These are phyloP conservation scores for Cichladusa arquata DNA, from an alignment of 2,113 vertebrate species.

Conservation along the genomic window DNA sequence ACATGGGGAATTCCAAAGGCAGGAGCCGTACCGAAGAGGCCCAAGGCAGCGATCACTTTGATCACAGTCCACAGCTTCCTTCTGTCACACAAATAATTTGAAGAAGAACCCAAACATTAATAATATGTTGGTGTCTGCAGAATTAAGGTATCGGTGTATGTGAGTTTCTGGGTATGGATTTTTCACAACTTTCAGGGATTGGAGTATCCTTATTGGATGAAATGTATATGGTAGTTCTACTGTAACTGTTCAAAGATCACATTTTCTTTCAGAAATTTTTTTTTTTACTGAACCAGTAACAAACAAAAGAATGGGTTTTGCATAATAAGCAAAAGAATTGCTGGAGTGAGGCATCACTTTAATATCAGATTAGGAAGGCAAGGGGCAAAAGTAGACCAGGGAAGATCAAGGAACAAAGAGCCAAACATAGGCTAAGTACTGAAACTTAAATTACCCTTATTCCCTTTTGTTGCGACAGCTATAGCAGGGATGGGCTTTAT, in stretches of 20 bases:
- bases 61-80: background rate
- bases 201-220: background rate
- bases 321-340: background rate
- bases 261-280: background rate
- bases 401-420: background rate
- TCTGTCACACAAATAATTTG: background rate
- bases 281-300: background rate
- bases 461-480: background rate
- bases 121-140: background rate
- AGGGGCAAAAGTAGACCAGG: background rate
- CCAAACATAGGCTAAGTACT: background rate
- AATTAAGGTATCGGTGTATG: background rate
- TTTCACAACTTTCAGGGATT: background rate
- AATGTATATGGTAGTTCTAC: background rate
- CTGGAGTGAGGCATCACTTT: background rate
- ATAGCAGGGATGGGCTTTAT: background rate
- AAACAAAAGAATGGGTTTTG: background rate
- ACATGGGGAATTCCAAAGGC: background rate
- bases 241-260: background rate
- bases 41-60: rapidly evolving
- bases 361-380: background rate
- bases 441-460: background rate
- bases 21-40: background rate
- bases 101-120: background rate
- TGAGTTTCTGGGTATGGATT: background rate